Evolutionary conservation across 2,113 vertebrate species (phyloP).

Genomic region (Sigmodon hispidus): DNA sequence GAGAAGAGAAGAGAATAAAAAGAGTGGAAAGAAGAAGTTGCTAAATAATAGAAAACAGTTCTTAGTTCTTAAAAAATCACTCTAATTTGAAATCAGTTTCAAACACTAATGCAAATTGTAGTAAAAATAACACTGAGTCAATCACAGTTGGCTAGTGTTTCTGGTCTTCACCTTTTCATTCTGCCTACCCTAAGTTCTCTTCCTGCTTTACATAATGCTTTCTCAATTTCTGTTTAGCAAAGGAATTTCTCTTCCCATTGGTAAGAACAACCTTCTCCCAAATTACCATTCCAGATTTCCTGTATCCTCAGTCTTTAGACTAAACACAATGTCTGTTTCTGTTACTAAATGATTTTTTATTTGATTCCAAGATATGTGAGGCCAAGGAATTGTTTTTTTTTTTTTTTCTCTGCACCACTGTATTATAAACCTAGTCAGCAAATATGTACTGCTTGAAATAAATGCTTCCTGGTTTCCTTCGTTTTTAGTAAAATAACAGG

Average conservation of each 20-base stretch:
- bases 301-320: background rate
- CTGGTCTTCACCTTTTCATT: background rate
- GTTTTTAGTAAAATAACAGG: background rate
- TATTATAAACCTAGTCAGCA: background rate
- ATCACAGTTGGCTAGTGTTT: accelerated
- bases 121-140: background rate
- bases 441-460: background rate
- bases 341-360: background rate
- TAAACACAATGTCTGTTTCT: background rate
- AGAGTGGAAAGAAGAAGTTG: background rate
- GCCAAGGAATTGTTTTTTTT: background rate
- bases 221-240: background rate
- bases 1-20: background rate
- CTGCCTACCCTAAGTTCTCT: background rate
- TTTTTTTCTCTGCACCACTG: background rate
- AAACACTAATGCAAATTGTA: background rate
- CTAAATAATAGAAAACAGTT: background rate
- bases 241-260: background rate
- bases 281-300: background rate
- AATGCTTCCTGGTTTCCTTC: background rate
- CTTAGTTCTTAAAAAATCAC: background rate
- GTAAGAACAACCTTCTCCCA: background rate
- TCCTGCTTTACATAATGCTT: background rate
- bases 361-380: background rate
- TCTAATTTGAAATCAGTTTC: background rate